phyloP scores from a whole-genome alignment of 2,113 vertebrate species.

The Oreochromis aureus region DNA sequence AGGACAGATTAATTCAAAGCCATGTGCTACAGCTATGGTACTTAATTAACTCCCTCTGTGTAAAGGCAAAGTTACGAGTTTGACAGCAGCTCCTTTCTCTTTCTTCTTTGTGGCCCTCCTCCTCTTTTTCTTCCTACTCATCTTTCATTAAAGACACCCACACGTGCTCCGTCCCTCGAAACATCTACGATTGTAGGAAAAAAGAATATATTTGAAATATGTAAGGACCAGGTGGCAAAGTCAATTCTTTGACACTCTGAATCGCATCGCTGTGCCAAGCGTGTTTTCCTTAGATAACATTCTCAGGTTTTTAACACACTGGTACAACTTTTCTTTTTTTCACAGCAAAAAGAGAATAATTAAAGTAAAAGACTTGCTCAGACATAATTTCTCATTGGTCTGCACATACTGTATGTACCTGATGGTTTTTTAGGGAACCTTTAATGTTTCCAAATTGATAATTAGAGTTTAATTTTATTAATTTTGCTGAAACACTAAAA shows the following conservation, averaged over 20 bases:
- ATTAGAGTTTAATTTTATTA: background rate
- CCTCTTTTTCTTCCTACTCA: background rate
- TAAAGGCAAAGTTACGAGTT: conserved; percentile 10
- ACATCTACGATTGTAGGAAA: conserved; percentile 2
- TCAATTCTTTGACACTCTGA: background rate
- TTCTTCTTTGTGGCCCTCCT: background rate
- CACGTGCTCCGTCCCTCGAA: background rate
- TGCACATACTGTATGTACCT: background rate
- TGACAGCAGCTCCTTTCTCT: conserved; percentile 28
- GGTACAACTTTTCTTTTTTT: no score
- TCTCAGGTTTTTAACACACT: background rate
- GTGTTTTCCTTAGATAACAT: conserved; percentile 1
- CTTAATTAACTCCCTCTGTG: conserved; percentile 43
- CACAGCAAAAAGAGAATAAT: background rate
- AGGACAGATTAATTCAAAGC: conserved; percentile 37
- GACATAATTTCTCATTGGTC: background rate
- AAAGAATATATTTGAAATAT: background rate
- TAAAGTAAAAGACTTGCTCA: background rate
- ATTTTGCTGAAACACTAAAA: background rate
- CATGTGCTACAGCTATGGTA: background rate
- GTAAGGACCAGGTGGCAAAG: background rate
- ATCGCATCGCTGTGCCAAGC: background rate
- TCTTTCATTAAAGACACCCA: conserved; percentile 43
- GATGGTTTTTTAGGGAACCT: background rate
- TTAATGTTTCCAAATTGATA: background rate